phyloP scores from a whole-genome alignment of 2,113 vertebrate genomes.

The Ahaetulla prasina region DNA sequence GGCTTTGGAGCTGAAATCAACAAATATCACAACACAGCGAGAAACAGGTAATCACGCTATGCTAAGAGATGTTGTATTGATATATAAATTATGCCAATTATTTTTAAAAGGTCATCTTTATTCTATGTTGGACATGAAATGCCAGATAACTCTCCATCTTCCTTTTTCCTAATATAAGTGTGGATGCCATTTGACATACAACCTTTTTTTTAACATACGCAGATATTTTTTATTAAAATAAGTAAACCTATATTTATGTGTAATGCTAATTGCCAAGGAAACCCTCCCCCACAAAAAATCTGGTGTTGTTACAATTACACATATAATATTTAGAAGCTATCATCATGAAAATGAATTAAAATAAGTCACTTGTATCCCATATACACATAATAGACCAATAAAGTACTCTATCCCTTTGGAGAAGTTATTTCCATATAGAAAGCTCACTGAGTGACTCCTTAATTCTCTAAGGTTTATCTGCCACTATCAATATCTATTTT shows the following conservation, averaged over 20 bases:
- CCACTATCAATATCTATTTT: neutral
- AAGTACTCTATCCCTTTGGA: neutral
- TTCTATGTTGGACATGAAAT: neutral
- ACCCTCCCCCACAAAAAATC: neutral
- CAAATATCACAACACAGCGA: neutral
- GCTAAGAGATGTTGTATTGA: neutral
- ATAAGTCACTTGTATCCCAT: neutral
- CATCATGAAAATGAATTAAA: neutral
- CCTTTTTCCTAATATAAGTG: neutral
- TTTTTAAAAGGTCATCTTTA: neutral
- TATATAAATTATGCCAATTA: neutral
- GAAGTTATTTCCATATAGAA: neutral
- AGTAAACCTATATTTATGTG: neutral
- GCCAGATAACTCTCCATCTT: neutral
- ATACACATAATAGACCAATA: neutral
- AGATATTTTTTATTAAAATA: neutral
- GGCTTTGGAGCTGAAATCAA: neutral
- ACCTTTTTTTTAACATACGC: neutral
- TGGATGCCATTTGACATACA: neutral
- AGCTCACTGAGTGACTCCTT: neutral
- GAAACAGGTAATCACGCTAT: neutral
- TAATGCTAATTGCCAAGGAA: neutral
- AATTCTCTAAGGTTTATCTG: conserved; percentile 1
- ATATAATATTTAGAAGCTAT: neutral
- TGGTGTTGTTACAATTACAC: neutral